A percentile compares a stretch with the other conserved stretches of the same genome.
phyloP scores from a whole-genome alignment of 2,888 invertebrate genomes.

The Pinctada fucata region DNA sequence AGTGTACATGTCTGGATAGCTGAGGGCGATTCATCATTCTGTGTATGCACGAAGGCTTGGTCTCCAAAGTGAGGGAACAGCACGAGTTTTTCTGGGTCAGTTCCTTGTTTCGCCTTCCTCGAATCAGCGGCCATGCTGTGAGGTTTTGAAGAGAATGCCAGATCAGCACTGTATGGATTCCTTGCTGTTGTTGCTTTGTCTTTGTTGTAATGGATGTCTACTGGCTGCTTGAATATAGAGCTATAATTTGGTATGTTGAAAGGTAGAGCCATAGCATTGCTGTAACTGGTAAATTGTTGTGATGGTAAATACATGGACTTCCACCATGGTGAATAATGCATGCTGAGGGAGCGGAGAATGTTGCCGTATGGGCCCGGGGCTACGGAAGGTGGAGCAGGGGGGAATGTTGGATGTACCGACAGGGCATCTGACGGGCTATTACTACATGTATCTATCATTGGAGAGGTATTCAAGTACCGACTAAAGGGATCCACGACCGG shows the following conservation, averaged over 20 bases:
- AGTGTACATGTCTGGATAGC: too few species aligned
- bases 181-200: not conserved
- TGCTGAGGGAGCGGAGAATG: conserved; percentile 49
- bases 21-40: too few species aligned
- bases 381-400: conserved; percentile 2
- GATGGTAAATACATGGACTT: conserved; percentile 35
- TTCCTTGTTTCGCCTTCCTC: too few species aligned
- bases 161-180: too few species aligned
- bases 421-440: conserved; percentile 5
- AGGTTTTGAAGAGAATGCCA: too few species aligned
- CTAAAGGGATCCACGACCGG: conserved; percentile 9
- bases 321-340: conserved; percentile 48
- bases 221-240: not conserved
- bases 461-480: conserved; percentile 8
- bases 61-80: too few species aligned
- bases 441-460: not conserved
- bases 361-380: conserved; percentile 48
- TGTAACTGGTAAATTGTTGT: conserved; percentile 11
- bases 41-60: too few species aligned
- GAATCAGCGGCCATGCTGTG: too few species aligned
- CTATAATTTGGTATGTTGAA: conserved; percentile 23
- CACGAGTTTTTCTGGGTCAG: too few species aligned
- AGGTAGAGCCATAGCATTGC: conserved; percentile 16
- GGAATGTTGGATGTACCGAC: conserved; percentile 43
- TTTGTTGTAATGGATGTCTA: not conserved